Conservation (phyloP, 2,888 invertebrate species). For the Agonopterix arenella region DNA sequence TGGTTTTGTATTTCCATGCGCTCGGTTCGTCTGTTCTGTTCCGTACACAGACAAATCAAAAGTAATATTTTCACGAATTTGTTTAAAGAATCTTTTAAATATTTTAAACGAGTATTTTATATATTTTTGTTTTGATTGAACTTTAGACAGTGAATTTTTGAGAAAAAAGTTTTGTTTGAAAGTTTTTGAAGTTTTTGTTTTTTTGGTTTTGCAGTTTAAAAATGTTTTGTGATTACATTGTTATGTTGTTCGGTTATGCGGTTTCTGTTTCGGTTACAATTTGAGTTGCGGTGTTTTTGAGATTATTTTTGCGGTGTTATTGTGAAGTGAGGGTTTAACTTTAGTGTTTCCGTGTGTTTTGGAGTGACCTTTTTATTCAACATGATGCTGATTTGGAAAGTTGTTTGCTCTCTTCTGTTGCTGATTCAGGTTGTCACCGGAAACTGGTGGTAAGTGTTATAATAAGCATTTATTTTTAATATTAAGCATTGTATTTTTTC, state of each 20-base stretch:
- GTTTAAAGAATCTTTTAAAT: conserved; percentile 28
- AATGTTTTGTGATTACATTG: conserved; percentile 49
- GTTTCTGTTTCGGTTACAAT: conserved; percentile 41
- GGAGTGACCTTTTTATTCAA: conserved; percentile 37
- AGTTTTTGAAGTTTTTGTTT: conserved; percentile 33
- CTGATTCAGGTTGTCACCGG: conserved; percentile 54
- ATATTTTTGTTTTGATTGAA: conserved; percentile 23
- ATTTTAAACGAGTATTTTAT: conserved; percentile 23
- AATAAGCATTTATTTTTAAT: neutral
- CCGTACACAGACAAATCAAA: conserved; percentile 32
- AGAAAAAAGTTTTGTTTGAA: conserved; percentile 43
- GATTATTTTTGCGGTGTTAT: conserved; percentile 16
- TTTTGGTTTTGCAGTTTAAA: conserved; percentile 24
- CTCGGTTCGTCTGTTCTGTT: conserved; percentile 64
- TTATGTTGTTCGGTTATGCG: conserved; percentile 47
- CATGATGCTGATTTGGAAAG: conserved; percentile 66
- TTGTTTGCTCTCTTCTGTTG: conserved; percentile 49
- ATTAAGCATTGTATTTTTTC: too few species aligned
- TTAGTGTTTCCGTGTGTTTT: conserved; percentile 28
- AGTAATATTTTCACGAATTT: conserved; percentile 51
- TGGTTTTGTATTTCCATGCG: conserved; percentile 69
- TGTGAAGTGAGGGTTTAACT: conserved; percentile 10
- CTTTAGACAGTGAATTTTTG: conserved; percentile 39
- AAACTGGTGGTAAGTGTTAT: conserved; percentile 65
- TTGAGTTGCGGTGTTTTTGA: conserved; percentile 19